A percentile compares a stretch with the other conserved stretches of the same genome.
phyloP scores from a whole-genome alignment of 2,113 vertebrate species.

The Paratilapia polleni region DNA sequence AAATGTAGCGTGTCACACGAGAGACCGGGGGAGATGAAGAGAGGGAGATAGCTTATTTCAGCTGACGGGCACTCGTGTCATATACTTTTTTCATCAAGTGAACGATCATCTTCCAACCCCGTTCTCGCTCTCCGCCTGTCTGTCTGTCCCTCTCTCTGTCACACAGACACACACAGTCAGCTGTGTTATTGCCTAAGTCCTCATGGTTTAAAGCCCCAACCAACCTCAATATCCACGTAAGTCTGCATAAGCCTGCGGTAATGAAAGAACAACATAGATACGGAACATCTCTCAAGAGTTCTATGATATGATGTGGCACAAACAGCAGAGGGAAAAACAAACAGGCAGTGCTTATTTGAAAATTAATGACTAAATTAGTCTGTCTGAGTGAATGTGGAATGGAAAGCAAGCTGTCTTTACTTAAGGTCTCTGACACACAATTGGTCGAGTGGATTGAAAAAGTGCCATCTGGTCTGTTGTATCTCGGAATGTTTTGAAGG shows the following conservation, averaged over 20 bases:
- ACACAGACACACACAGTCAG: not conserved
- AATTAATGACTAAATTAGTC: conserved; percentile 28
- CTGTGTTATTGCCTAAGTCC: conserved; percentile 34
- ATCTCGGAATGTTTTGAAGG: not conserved
- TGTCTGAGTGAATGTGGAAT: not conserved
- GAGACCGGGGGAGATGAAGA: conserved; percentile 24
- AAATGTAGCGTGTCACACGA: conserved; percentile 38
- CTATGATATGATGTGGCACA: conserved; percentile 38
- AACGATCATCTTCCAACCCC: conserved; percentile 25
- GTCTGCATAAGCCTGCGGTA: conserved; percentile 62
- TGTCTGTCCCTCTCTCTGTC: not conserved
- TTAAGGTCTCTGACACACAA: not conserved
- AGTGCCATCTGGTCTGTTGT: not conserved
- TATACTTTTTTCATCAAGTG: conserved; percentile 50
- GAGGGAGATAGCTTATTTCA: conserved; percentile 32
- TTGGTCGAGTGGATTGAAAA: not conserved
- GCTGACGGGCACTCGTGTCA: conserved; percentile 57
- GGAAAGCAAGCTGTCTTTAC: not conserved
- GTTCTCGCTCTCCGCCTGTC: not conserved
- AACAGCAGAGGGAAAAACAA: conserved; percentile 18
- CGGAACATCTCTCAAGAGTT: conserved; percentile 38
- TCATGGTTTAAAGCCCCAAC: conserved; percentile 42
- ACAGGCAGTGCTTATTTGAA: conserved; percentile 16
- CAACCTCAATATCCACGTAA: conserved; percentile 63
- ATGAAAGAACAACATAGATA: conserved; percentile 73